Conservation (phyloP, 2,113 vertebrate species). For the Anas platyrhynchos region DNA sequence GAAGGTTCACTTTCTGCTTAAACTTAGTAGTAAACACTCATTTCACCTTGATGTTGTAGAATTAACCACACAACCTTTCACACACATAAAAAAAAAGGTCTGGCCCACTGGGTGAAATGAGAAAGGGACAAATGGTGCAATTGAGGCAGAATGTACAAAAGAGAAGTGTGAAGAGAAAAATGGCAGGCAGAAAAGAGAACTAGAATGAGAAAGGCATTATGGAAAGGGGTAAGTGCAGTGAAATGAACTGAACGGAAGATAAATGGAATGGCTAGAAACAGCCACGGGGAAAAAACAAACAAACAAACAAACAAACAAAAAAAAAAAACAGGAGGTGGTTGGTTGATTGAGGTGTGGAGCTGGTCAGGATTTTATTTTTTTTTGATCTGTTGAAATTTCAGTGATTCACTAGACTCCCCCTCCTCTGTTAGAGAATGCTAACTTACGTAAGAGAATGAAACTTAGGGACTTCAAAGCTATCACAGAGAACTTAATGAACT, state of each 20-base stretch:
- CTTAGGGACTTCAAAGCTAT: background rate
- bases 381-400: background rate
- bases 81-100: background rate
- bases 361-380: background rate
- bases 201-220: background rate
- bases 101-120: background rate
- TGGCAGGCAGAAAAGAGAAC: background rate
- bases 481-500: background rate
- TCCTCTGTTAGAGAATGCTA: background rate
- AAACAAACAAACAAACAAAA: background rate
- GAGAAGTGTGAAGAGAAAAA: background rate
- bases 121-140: background rate
- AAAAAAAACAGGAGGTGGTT: background rate
- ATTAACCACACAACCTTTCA: background rate
- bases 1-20: background rate
- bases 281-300: background rate
- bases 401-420: background rate
- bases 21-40: background rate
- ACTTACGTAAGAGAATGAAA: background rate
- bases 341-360: background rate
- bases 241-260: background rate
- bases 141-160: background rate
- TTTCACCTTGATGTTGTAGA: background rate
- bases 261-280: background rate
- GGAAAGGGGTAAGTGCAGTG: background rate